These are phyloP conservation scores for Pseudochaenichthys georgianus DNA, from an alignment of 2,797 vertebrate species.

Conservation along the genomic window DNA sequence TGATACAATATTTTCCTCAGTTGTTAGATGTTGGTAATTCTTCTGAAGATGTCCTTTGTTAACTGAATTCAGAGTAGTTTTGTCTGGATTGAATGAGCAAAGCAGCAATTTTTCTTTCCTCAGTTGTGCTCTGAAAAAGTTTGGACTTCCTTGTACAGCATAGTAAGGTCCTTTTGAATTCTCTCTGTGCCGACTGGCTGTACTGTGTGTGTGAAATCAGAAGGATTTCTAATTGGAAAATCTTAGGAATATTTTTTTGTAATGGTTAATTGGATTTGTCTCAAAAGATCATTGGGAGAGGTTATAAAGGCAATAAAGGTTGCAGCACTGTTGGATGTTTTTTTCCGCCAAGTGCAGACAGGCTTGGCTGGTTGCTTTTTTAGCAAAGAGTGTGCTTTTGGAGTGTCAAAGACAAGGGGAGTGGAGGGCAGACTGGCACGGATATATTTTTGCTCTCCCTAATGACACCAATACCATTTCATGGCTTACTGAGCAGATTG, in stretches of 20 bases:
- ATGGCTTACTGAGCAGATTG: constrained; percentile 82
- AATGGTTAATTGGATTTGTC: constrained; percentile 63
- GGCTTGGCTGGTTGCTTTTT: constrained; percentile 39
- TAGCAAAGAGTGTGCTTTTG: constrained; percentile 61
- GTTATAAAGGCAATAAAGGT: constrained; percentile 28
- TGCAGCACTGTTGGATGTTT: constrained; percentile 49
- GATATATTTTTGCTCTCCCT: constrained; percentile 79
- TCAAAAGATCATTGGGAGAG: constrained; percentile 57
- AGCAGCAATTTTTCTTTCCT: not conserved
- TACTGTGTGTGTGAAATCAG: constrained; percentile 7
- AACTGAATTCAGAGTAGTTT: constrained; percentile 24
- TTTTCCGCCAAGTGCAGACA: constrained; percentile 49
- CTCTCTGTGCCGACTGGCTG: not conserved
- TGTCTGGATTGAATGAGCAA: constrained; percentile 3
- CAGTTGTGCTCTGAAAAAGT: not conserved
- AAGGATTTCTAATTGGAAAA: constrained; percentile 26
- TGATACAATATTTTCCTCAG: not conserved
- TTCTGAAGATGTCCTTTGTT: not conserved
- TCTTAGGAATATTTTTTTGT: not conserved
- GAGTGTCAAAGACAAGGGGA: constrained; percentile 68
- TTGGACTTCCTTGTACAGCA: not conserved
- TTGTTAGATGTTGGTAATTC: not conserved
- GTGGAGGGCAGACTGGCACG: constrained; percentile 70
- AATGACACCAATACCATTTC: constrained; percentile 83
- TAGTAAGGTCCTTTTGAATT: constrained; percentile 11